Conservation (phyloP, 2,888 invertebrate genomes). For the Andrena trimmerana region DNA sequence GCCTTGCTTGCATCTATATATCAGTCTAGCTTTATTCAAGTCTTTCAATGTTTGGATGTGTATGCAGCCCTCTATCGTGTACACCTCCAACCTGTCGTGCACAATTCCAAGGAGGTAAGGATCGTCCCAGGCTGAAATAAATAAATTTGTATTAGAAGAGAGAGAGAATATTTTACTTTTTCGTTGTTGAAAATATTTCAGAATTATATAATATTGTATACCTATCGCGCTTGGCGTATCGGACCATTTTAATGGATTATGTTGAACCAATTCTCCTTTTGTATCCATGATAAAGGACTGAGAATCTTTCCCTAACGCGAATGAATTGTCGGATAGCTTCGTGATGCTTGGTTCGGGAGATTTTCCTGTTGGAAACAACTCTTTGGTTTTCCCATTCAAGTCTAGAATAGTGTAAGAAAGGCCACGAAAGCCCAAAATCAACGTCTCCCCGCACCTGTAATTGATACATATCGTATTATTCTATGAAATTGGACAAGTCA, state of each 20-base stretch:
- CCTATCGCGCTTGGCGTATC: constrained; percentile 91
- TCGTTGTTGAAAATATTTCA: background rate
- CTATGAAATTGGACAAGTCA: background rate
- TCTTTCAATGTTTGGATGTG: constrained; percentile 94
- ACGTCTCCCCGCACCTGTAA: constrained; percentile 80
- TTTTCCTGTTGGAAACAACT: constrained; percentile 94
- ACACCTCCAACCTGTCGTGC: constrained; percentile 93
- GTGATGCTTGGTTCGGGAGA: constrained; percentile 94
- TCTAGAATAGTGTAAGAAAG: constrained; percentile 81
- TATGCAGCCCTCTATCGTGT: constrained; percentile 92
- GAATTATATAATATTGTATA: constrained; percentile 79
- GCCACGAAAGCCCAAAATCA: constrained; percentile 82
- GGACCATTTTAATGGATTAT: constrained; percentile 92
- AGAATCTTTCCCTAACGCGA: constrained; percentile 94
- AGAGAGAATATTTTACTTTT: background rate
- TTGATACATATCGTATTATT: background rate
- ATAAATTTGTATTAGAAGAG: constrained; percentile 15
- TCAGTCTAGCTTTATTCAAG: constrained; percentile 90
- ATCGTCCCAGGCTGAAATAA: constrained; percentile 93
- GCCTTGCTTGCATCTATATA: constrained; percentile 91
- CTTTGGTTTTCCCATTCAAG: constrained; percentile 89
- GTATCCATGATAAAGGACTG: constrained; percentile 95
- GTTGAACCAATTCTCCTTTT: constrained; percentile 89
- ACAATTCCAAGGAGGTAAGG: constrained; percentile 96
- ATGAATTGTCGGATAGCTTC: constrained; percentile 90